Evolutionary conservation across 1,140 invertebrate species (phyloP), one percentile per base, ranked within the genome.

Genomic region (Heterodera schachtii): DNA sequence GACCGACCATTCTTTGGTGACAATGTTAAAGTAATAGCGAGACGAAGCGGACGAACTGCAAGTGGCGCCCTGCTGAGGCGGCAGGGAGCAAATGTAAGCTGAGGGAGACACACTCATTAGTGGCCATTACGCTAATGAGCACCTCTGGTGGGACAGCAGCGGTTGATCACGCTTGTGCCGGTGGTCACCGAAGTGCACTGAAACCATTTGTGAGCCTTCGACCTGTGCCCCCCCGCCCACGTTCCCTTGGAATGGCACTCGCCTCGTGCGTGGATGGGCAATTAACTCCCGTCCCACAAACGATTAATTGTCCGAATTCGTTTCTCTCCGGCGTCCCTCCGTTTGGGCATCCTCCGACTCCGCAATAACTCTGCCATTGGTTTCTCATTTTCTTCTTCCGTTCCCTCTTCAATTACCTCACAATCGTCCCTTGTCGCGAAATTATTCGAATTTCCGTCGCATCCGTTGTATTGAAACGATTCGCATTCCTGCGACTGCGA

Each of bases 401-500:
- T 52, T 6, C 6, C 2, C 49, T 8, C 49, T 52, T 52, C 47
- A 49, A 52, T 11, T 84, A 60, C 75, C 21, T 87, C 87, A 71
- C 88, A 87, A 41, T 86, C 82, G 31, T 89, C 88, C 13, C 87
- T 81, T 41, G 82, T 86, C 57, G 88, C 87, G 74, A 89, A 89
- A 78, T 88, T 90, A 82, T 89, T 89, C 16, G 87, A 88, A 81
- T 88, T 88, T 67, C 88, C 84, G 82, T 83, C 81, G 47, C 81
- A 84, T 8, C 82, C 87, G 70, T 89, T 89, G 80, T 89, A 89
- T 74, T 90, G 87, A 74, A 83, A 89, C 67, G 82, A 87, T 64
- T 89, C 88, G 75, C 87, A 89, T 76, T 89, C 87, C 78, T 89
- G 87, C n/a, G 87, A 90, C 73, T 90, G 87, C 21, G 87, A 84